Evolutionary conservation across 1,140 invertebrate species (phyloP), one percentile per base, ranked within the genome.

Genomic region (Zaprionus ornatus): DNA sequence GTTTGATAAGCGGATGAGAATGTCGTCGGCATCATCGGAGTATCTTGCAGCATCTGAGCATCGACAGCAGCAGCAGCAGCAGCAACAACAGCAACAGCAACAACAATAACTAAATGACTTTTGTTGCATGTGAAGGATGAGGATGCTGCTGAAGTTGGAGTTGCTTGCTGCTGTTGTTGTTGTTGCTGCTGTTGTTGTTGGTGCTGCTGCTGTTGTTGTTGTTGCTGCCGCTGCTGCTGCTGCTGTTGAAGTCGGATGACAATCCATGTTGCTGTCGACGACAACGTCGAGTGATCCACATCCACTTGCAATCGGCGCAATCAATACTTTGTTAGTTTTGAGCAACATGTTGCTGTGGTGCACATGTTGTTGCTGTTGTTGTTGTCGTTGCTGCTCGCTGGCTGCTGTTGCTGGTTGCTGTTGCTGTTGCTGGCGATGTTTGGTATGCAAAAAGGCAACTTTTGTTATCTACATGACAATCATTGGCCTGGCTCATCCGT

Each of bases 1-100:
- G 84, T 88, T 88, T 88, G 83, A 91, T 90, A 91, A 91, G 81
- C 90, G 90, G 90, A 91, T 91, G 90, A 80, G 83, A 85, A 90
- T 91, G 90, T 91, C 90, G 79, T 67, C 69, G 69, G 77, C 81
- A 77, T 77, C 82, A 79, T 68, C 69, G 55, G 32, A 50, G 68
- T 73, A 84, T 81, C 73, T 52, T n/a, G 40, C 42, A 54, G 71
- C 56, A 79, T 79, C 76, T 65, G 63, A 74, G 62, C 70, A 84
- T 72, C 74, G 64, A 63, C 62, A 76, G 62, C 62, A 69, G 37
- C 71, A 65, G 23, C 59, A 64, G 12, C 42, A 54, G 1, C 59
- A 62, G 37, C 77, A 35, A 10, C 64, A 52, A 37, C 66, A 74
- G 66, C 84, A 61, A 78, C 82, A 90, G 29, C 29, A 32, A 32